Conservation (phyloP, 2,113 vertebrate species). For the Bufo gargarizans region DNA sequence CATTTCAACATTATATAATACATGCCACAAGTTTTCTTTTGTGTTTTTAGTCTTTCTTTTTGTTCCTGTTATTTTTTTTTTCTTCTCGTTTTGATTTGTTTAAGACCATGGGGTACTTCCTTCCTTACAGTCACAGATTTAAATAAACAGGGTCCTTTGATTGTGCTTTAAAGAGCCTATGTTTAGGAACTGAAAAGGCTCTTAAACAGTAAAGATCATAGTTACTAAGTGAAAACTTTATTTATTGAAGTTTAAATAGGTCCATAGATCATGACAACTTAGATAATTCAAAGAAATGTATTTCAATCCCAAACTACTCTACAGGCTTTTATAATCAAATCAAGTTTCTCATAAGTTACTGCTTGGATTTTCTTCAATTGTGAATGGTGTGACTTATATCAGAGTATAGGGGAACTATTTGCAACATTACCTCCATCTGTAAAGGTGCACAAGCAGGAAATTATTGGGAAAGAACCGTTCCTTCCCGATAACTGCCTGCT, state of each 20-base stretch:
- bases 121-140: not conserved
- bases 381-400: no score
- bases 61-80: not conserved
- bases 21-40: not conserved
- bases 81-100: not conserved
- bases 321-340: not conserved
- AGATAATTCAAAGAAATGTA: not conserved
- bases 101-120: constrained; percentile 1
- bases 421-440: no score
- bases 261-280: not conserved
- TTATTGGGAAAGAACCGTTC: no score
- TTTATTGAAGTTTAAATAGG: not conserved
- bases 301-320: not conserved
- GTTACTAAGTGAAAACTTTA: not conserved
- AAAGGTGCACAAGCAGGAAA: no score
- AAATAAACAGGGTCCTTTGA: constrained; percentile 7
- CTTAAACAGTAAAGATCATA: not conserved
- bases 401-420: no score
- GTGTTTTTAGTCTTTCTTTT: not conserved
- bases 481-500: no score
- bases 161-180: not conserved
- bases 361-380: not conserved
- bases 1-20: not conserved
- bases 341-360: not conserved
- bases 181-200: not conserved